Evolutionary conservation across 2,888 invertebrate species (phyloP).

Genomic region (Drosophila monieri): DNA sequence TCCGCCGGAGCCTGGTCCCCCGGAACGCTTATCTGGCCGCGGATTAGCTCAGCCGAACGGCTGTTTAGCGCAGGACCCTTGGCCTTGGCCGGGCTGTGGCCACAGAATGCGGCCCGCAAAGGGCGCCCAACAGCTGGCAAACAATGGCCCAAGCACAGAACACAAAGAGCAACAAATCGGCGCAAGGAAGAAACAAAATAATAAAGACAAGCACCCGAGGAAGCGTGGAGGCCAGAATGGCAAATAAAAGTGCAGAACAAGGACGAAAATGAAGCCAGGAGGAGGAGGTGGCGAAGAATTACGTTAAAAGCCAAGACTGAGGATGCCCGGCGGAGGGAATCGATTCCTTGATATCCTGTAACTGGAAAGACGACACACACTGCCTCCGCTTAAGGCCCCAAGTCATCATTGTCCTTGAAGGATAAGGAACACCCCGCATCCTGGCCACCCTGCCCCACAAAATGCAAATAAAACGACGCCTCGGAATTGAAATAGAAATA

Average conservation of each 20-base stretch:
- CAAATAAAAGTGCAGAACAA: conserved; percentile 67
- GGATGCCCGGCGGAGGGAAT: not conserved
- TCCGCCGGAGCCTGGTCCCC: not conserved
- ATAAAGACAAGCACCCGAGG: conserved; percentile 28
- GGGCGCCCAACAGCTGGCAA: conserved; percentile 61
- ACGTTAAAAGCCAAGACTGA: conserved; percentile 35
- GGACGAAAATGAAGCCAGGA: conserved; percentile 54
- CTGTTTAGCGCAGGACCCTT: conserved; percentile 44
- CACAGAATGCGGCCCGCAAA: conserved; percentile 64
- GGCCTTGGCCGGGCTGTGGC: conserved; percentile 51
- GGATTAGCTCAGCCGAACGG: conserved; percentile 55
- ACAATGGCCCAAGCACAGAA: conserved; percentile 10
- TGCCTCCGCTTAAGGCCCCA: too few species aligned
- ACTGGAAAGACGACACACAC: too few species aligned
- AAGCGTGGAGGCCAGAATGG: conserved; percentile 31
- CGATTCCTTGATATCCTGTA: not conserved
- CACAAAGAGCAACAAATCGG: conserved; percentile 55
- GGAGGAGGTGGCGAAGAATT: conserved; percentile 23
- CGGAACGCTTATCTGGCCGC: conserved; percentile 22
- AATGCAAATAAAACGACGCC: conserved; percentile 65
- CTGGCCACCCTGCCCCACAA: conserved; percentile 26
- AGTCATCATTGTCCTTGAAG: not conserved
- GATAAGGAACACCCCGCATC: not conserved
- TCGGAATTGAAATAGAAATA: conserved; percentile 64
- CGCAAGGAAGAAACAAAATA: conserved; percentile 50